These are phyloP conservation scores for Stenoptilia bipunctidactyla DNA, from an alignment of 2,888 invertebrate genomes.

Conservation along the genomic window DNA sequence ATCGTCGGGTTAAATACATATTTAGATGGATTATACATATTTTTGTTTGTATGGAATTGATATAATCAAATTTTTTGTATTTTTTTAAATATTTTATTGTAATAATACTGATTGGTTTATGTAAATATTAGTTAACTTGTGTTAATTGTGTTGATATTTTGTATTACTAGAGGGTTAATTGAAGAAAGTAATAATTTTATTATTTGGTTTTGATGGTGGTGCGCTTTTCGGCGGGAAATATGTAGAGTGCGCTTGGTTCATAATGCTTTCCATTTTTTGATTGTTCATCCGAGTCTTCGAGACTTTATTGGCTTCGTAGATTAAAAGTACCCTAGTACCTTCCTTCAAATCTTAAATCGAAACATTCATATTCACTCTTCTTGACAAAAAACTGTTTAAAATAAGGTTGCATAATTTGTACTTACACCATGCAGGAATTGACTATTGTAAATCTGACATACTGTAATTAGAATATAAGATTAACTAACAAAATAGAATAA, in stretches of 20 bases:
- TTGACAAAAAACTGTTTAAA: constrained; percentile 10
- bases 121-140: constrained; percentile 29
- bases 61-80: constrained; percentile 6
- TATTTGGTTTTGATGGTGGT: not conserved
- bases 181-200: not conserved
- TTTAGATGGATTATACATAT: not conserved
- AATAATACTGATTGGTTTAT: constrained; percentile 16
- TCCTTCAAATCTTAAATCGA: too few species aligned
- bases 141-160: constrained; percentile 26
- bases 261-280: too few species aligned
- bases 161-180: not conserved
- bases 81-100: constrained; percentile 6
- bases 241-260: too few species aligned
- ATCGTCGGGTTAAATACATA: not conserved
- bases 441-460: too few species aligned
- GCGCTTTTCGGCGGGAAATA: too few species aligned
- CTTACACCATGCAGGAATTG: too few species aligned
- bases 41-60: not conserved
- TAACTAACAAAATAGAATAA: constrained; percentile 1
- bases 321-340: too few species aligned
- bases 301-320: too few species aligned
- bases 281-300: too few species aligned
- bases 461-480: constrained; percentile 1
- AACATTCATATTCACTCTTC: constrained; percentile 22
- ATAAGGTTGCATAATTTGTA: too few species aligned